These are phyloP conservation scores for Rhabdomys pumilio DNA, from an alignment of 2,797 vertebrate species.

Conservation along the genomic window DNA sequence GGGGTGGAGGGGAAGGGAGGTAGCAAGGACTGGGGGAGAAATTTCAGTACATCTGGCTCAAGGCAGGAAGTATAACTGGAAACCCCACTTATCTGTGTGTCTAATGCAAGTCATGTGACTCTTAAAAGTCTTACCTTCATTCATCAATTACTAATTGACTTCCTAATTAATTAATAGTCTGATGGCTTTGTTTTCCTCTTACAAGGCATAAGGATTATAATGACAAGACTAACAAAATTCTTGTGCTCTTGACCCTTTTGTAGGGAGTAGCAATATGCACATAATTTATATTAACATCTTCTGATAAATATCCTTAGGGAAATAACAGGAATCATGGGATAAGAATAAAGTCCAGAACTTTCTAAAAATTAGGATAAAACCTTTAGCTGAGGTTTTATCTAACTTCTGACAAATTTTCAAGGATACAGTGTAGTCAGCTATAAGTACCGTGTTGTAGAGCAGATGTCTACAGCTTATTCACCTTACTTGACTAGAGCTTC, in stretches of 20 bases:
- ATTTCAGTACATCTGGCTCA: background rate
- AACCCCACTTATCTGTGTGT: background rate
- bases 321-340: background rate
- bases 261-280: background rate
- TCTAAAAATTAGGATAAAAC: background rate
- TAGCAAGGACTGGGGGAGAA: background rate
- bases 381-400: background rate
- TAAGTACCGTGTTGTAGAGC: background rate
- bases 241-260: background rate
- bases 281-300: background rate
- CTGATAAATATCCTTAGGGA: background rate
- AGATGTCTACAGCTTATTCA: background rate
- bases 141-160: background rate
- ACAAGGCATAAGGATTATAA: background rate
- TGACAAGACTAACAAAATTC: background rate
- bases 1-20: too few species aligned
- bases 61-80: background rate
- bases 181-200: background rate
- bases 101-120: background rate
- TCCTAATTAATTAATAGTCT: background rate
- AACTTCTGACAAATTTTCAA: background rate
- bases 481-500: background rate
- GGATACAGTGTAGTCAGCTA: background rate
- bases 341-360: background rate
- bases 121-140: background rate